Base-by-base conservation (phyloP, 2,797 vertebrate genomes). In the Microtus californicus region DNA sequence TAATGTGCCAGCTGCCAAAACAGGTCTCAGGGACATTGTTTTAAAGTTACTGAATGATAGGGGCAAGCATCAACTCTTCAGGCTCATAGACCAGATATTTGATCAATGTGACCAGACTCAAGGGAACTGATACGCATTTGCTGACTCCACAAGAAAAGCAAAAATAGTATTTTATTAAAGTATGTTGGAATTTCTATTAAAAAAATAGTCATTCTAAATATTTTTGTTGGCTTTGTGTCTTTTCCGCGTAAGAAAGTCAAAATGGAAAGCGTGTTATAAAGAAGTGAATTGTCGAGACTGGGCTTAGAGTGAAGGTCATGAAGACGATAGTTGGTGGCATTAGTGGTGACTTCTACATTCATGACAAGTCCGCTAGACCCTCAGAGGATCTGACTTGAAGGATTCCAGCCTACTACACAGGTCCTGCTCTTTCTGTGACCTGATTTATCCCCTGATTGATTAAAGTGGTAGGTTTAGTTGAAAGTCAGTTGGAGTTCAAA, bases 111-210 rank as follows among this genome's bases (percentile, higher is more conserved):
- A 80, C 61, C 29, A 85, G 61, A 43, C 37, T 92, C 8, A 1
- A 40, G 21, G 6, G 15, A 90, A 83, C 43, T 91, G 67, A 87
- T 11, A 56, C 40, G 1, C 37, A 61, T 48, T 37, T 88, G 69
- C 19, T 43, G 81, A 51, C 8, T 13, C 54, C 34, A 11, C 0
- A 71, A 85, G 34, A 93, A 13, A 92, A 82, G 14, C 17, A 86
- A 89, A 89, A 85, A 40, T 59, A 56, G 67, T 83, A 67, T 94
- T 74, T 82, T 93, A 79, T 87, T 82, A 61, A 83, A 67, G n/a
- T 51, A 27, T 25, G 6, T 56, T 87, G 63, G 69, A 80, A 81
- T 45, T 90, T n/a, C 29, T 6, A 83, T 86, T 95, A 40, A 40
- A 40, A 51, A 89, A 94, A 91, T 77, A 90, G 25, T 37, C 34